A percentile compares a stretch with the other conserved stretches of the same genome.
Evolutionary conservation across 2,888 invertebrate species (phyloP).

Genomic region (Lasioglossum oenotherae): DNA sequence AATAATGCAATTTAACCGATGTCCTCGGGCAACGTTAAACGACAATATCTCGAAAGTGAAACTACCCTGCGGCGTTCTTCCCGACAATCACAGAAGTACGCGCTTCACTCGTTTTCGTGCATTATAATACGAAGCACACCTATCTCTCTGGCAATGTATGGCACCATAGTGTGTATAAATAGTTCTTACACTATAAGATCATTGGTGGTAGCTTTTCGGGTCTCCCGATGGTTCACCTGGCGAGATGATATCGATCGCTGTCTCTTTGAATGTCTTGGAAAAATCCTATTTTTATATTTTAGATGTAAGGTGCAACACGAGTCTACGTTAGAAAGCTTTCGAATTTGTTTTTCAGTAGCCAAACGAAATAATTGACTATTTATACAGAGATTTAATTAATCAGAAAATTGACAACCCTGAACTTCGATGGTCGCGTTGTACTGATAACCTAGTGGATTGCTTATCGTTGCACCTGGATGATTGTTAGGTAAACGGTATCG

Average conservation of each 20-base stretch:
- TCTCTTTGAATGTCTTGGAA: neutral
- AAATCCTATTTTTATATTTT: neutral
- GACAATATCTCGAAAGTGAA: too few species aligned
- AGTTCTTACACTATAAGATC: slow-evolving; percentile 41
- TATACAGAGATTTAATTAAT: too few species aligned
- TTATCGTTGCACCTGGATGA: neutral
- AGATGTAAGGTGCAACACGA: neutral
- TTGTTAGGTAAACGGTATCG: neutral
- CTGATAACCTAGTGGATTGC: neutral
- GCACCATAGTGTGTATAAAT: slow-evolving; percentile 31
- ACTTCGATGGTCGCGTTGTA: neutral
- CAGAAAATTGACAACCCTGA: neutral
- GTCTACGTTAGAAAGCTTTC: neutral
- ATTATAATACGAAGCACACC: neutral
- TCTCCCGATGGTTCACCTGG: neutral
- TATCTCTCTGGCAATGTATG: slow-evolving; percentile 25
- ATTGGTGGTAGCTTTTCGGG: slow-evolving; percentile 35
- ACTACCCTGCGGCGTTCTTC: too few species aligned
- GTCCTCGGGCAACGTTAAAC: too few species aligned
- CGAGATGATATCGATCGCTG: neutral
- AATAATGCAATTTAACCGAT: too few species aligned
- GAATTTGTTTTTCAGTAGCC: neutral
- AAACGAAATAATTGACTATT: neutral
- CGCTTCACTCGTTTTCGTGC: neutral
- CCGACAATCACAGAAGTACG: too few species aligned